These are phyloP conservation scores for Himalopsyche anomala DNA, from an alignment of 2,888 invertebrate species.

Conservation along the genomic window DNA sequence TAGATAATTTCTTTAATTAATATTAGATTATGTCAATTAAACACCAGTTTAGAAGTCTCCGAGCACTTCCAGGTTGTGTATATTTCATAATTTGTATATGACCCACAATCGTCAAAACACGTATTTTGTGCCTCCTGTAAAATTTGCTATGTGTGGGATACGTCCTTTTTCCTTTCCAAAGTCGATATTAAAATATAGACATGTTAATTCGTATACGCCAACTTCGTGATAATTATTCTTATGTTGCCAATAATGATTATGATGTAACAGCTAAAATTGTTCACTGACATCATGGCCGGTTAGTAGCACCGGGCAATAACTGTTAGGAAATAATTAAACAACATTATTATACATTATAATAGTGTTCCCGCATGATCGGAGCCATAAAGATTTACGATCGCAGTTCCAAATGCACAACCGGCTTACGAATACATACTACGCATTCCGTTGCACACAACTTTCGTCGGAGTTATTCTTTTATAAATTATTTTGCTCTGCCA, in stretches of 20 bases:
- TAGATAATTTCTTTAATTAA: too few species aligned
- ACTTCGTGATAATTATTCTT: background rate
- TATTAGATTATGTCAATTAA: too few species aligned
- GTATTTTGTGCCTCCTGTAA: too few species aligned
- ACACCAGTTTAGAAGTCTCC: too few species aligned
- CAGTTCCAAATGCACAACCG: background rate
- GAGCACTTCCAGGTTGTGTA: too few species aligned
- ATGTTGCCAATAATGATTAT: background rate
- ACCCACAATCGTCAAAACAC: too few species aligned
- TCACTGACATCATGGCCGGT: constrained; percentile 15
- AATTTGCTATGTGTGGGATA: too few species aligned
- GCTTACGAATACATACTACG: background rate
- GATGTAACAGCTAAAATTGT: constrained; percentile 10
- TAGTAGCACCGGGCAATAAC: background rate
- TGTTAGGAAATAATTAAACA: background rate
- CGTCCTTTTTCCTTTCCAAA: too few species aligned
- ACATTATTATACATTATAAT: background rate
- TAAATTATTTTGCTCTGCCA: too few species aligned
- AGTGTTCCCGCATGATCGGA: background rate
- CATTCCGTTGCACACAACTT: background rate
- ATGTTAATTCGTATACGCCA: background rate
- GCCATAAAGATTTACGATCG: background rate
- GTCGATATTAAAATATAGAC: background rate
- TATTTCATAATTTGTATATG: too few species aligned
- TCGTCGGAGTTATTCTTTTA: too few species aligned